phyloP scores from a whole-genome alignment of 2,797 vertebrate species.

The Sparidentex hasta region DNA sequence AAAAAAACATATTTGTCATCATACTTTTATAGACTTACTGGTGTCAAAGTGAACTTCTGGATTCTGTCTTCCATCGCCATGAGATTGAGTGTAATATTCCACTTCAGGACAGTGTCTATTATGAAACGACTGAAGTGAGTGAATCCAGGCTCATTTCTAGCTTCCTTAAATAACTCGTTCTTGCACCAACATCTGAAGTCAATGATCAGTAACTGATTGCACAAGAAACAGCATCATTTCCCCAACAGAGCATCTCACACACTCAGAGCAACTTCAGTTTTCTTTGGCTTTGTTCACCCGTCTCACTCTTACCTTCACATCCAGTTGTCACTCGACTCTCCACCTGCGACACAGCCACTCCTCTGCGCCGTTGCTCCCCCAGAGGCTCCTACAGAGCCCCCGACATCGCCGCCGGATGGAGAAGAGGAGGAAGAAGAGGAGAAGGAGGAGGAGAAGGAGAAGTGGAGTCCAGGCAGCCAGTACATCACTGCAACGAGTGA shows the following conservation, averaged over 20 bases:
- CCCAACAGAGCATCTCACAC: conserved; percentile 7
- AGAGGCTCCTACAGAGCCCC: conserved; percentile 42
- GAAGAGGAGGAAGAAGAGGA: conserved; percentile 11
- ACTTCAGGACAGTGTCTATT: background rate
- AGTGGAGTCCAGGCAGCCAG: conserved; percentile 60
- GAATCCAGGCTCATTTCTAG: background rate
- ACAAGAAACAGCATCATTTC: conserved; percentile 29
- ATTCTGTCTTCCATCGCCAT: too few relatives aligned
- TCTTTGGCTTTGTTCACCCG: conserved; percentile 12
- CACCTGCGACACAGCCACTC: conserved; percentile 28
- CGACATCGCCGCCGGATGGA: conserved; percentile 34
- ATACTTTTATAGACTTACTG: too few relatives aligned
- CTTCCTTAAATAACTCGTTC: conserved; percentile 31
- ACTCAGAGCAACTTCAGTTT: background rate
- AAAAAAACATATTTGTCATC: too few relatives aligned
- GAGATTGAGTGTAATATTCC: background rate
- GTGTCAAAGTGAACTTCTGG: too few relatives aligned
- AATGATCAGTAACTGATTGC: conserved; percentile 37
- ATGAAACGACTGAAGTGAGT: conserved; percentile 4
- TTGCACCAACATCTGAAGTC: conserved; percentile 18
- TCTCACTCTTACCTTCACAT: conserved; percentile 69
- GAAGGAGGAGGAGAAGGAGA: conserved; percentile 48
- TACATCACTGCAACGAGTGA: conserved; percentile 75
- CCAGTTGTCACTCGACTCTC: conserved; percentile 45
- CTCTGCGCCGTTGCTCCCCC: background rate